These are phyloP conservation scores for Patella ulyssiponensis DNA, from an alignment of 2,888 invertebrate species.

Conservation along the genomic window DNA sequence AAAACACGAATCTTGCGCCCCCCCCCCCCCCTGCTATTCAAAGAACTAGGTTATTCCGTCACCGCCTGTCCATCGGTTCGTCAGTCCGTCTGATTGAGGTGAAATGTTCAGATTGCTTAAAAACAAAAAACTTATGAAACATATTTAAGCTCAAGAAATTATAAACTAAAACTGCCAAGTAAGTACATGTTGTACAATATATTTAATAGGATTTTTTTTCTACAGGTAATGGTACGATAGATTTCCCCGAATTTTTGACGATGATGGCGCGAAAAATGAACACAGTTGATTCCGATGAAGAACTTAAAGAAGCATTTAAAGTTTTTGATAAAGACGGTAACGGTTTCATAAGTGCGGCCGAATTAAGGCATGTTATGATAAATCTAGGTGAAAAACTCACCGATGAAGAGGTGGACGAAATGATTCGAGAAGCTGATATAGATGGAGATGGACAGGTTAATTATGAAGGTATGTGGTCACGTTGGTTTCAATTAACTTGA, in stretches of 20 bases:
- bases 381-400: conserved; percentile 99
- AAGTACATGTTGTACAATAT: too few relatives aligned
- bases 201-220: too few relatives aligned
- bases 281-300: conserved; percentile 99
- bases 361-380: conserved; percentile 99
- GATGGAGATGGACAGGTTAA: conserved; percentile 90
- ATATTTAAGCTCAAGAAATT: too few relatives aligned
- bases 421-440: conserved; percentile 99
- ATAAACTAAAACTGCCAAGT: too few relatives aligned
- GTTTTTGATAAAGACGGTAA: conserved; percentile 99
- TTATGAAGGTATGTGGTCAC: conserved; percentile 67
- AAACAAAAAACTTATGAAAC: too few relatives aligned
- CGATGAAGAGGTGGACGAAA: conserved; percentile 99
- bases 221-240: conserved; percentile 98
- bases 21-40: too few relatives aligned
- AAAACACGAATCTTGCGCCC: too few relatives aligned
- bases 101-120: too few relatives aligned
- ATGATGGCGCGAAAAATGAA: conserved; percentile 99
- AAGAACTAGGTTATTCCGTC: too few relatives aligned
- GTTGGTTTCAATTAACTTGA: too few relatives aligned
- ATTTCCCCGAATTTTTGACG: conserved; percentile 99
- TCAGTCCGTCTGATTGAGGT: too few relatives aligned
- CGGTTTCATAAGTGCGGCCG: conserved; percentile 98
- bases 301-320: conserved; percentile 96
- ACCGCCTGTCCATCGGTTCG: too few relatives aligned